Evolutionary conservation across 2,888 invertebrate species (phyloP), one percentile per base, ranked within the genome.

Genomic region (Tenthredo amoena): DNA sequence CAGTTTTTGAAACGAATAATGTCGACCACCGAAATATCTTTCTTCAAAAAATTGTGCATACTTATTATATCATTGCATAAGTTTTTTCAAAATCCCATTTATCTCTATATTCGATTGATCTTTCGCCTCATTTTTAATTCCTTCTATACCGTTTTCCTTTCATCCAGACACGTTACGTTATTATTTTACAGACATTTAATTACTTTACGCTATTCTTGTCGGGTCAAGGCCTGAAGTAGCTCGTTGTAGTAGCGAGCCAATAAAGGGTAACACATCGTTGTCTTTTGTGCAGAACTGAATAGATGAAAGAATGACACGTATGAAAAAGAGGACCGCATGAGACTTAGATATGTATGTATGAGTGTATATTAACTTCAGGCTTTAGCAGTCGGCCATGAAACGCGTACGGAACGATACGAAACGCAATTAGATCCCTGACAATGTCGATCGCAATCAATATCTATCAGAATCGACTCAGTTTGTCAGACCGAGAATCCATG

Each of bases 341-440:
- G 15, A 34, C 34, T 26, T 26, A n/a, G n/a, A 76, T 15, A 50
- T 7, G 0, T 55, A 12, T 40, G 43, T 31, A 74, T 43, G 12
- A 43, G 74, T 50, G 18, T 12, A 77, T 77, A 77, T 77, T 77
- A 55, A 12, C 50, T 74, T 55, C 9, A 26, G 58, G 21, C n/a
- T 50, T 47, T 12, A 62, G 26, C 31, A 21, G n/a, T 58, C n/a
- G 37, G 10, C 40, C 81, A 26, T 34, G 58, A 81, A 37, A 62
- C 58, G 26, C 62, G 50, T 18, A 58, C 37, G 37, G 40, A n/a
- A 12, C 9, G 6, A 68, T 83, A 31, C 68, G 83, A 68, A 83
- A 83, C 71, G 83, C 83, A 71, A 83, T 83, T 71, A 58, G 47
- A 83, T 18, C 62, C n/a, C 31, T 71, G 71, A 71, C 83, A 65